Base-by-base conservation (phyloP, 1,140 invertebrate genomes). In the Matsumurasca onukii region DNA sequence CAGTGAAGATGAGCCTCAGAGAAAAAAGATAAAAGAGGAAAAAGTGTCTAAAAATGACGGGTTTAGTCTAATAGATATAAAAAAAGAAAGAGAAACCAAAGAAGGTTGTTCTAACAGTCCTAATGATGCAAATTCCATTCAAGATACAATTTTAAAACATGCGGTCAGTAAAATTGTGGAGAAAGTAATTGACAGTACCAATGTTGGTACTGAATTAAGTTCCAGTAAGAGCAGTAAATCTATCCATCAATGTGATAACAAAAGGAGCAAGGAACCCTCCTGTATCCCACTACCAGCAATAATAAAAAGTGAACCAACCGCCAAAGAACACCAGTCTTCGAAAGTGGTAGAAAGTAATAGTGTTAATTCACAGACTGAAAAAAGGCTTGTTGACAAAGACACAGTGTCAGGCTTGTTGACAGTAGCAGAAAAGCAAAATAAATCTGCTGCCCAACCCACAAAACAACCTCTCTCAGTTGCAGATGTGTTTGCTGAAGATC, bases 21-120 rank as follows among this genome's bases (percentile, higher is more conserved):
- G 5, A 67, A 66, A 67, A 65, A 29, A 63, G 62, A 70, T 67
- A 24, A 48, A 68, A 66, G 65, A 70, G 55, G 70, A 69, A 57
- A 15, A 73, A 70, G 64, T 62, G 31, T 45, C 51, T 45, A 34
- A 73, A 55, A 51, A 31, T 57, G 52, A 63, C 69, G 52, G 49
- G 24, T 48, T 65, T 24, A 66, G 24, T 68, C 39, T 30, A 75
- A 80, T 75, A 69, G 72, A 73, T 25, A 85, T 79, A 72, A 86
- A 83, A 72, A 80, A 81, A 64, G 85, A 85, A 73, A 87, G 84
- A 82, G 63, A 84, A 82, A 77, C 85, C 79, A 70, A 80, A 83
- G 70, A 80, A 77, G 66, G 71, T 73, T 73, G 78, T 75, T 1
- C 15, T 24, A 57, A n/a, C 27, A 30, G 24, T 64, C 22, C 20